Evolutionary conservation across 2,888 invertebrate species (phyloP), one percentile per base, ranked within the genome.

Genomic region (Hirtodrosophila duncani): DNA sequence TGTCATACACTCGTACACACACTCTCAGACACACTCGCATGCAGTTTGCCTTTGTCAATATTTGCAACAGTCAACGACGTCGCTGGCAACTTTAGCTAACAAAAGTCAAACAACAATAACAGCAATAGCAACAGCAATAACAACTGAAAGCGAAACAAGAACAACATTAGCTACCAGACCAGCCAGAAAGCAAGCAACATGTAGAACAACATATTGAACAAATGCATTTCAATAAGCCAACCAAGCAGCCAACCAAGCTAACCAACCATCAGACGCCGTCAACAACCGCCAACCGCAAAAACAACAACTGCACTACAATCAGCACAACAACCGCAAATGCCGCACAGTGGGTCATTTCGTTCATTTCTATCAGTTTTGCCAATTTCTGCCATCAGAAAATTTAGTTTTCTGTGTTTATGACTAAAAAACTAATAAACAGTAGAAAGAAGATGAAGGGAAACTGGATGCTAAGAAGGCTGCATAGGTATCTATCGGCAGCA

Each of bases 191-290:
- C 30, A 26, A 38, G 63, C 58, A 74, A 72, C 74, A 74, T 74
- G 78, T 74, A 69, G 51, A 70, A 78, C 74, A 75, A 70, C 78
- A 78, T 72, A 72, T 72, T 64, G 72, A 72, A 72, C 72, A 72
- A 72, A 72, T 72, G 72, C 72, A 72, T 72, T 72, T 72, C 77
- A 77, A 72, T 72, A 72, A 72, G 72, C 77, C 69, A 77, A 72
- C 77, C 57, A 77, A 57, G 57, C 45, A 58, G 60, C 63, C 60
- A 63, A 56, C 63, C 37, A 33, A 43, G 41, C 65, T 50, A 59
- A 57, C 48, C 48, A 55, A 56, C 49, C 60, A 17, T n/a, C 36
- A 16, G 21, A n/a, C 59, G 45, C 44, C 50, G 42, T 26, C 49
- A 52, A 48, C 44, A 49, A 57, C 41, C 59, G 58, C 62, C 65